Percentiles rank a stretch among this genome's conserved stretches.
Evolutionary conservation across 37 sponge, comb jelly and placozoan species (phyloP).

Genomic region (Ianthella basta): DNA sequence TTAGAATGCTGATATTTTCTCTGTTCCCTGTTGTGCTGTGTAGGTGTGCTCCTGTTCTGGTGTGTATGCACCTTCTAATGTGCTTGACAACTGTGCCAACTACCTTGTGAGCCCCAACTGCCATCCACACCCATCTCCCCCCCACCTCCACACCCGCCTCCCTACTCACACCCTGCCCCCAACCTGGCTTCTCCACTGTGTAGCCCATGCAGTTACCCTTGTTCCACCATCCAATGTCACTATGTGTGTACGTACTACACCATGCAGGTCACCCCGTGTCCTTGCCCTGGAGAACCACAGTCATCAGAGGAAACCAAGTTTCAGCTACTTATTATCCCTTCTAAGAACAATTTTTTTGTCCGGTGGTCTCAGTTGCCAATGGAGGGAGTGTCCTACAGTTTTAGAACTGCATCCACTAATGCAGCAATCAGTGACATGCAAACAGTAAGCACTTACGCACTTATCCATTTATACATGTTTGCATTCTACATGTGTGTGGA

Average conservation of each 20-base stretch:
- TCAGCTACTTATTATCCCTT: not conserved
- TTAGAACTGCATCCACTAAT: not conserved
- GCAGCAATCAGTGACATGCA: not conserved
- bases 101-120: no score
- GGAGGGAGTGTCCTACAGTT: constrained; percentile 1
- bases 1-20: not conserved
- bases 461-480: not conserved
- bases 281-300: not conserved
- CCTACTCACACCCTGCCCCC: no score
- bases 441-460: not conserved
- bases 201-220: no score
- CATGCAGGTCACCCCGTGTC: not conserved
- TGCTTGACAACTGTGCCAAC: no score
- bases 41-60: no score
- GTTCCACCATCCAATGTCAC: no score
- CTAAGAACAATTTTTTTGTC: not conserved
- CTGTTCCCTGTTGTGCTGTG: no score
- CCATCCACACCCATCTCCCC: no score
- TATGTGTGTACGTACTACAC: no score
- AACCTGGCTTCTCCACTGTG: no score
- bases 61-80: no score
- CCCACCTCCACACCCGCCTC: no score
- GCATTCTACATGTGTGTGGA: not conserved
- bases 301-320: not conserved
- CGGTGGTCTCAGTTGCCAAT: not conserved